These are phyloP conservation scores for Trachymyrmex septentrionalis DNA, from an alignment of 1,140 invertebrate species.

Conservation along the genomic window DNA sequence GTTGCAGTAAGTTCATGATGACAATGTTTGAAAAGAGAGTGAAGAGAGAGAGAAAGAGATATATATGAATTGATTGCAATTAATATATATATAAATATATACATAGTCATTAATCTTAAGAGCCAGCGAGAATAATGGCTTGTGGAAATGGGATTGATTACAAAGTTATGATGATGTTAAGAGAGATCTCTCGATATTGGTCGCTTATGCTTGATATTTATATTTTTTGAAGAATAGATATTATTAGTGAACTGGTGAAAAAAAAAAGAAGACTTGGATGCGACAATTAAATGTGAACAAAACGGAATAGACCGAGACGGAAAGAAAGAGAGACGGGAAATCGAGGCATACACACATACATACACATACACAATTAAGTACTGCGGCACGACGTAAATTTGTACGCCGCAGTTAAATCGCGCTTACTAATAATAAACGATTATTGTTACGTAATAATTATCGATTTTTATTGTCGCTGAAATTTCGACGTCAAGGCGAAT, in stretches of 20 bases:
- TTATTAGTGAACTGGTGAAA: slow-evolving; percentile 76
- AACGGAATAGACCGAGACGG: slow-evolving; percentile 57
- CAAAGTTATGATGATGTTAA: slow-evolving; percentile 52
- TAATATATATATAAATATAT: slow-evolving; percentile 48
- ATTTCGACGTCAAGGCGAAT: slow-evolving; percentile 73
- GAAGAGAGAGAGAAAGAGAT: slow-evolving; percentile 53
- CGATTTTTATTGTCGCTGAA: slow-evolving; percentile 75
- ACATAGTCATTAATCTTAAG: slow-evolving; percentile 85
- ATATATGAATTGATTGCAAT: slow-evolving; percentile 60
- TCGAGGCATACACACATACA: slow-evolving; percentile 56
- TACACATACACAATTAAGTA: slow-evolving; percentile 53
- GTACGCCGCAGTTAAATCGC: slow-evolving; percentile 70
- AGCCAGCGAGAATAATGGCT: slow-evolving; percentile 63
- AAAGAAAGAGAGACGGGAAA: slow-evolving; percentile 63
- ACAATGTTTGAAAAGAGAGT: slow-evolving; percentile 58
- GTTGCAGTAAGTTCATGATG: slow-evolving; percentile 16
- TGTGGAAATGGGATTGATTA: slow-evolving; percentile 67
- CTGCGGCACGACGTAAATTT: slow-evolving; percentile 59
- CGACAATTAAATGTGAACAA: slow-evolving; percentile 38
- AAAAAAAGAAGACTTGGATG: slow-evolving; percentile 43
- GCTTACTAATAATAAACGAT: slow-evolving; percentile 81
- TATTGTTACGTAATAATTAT: slow-evolving; percentile 77
- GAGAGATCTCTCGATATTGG: slow-evolving; percentile 70
- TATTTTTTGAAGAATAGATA: slow-evolving; percentile 82
- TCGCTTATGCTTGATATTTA: slow-evolving; percentile 85